phyloP scores from a whole-genome alignment of 2,888 invertebrate species.

The Eristalis tenax region DNA sequence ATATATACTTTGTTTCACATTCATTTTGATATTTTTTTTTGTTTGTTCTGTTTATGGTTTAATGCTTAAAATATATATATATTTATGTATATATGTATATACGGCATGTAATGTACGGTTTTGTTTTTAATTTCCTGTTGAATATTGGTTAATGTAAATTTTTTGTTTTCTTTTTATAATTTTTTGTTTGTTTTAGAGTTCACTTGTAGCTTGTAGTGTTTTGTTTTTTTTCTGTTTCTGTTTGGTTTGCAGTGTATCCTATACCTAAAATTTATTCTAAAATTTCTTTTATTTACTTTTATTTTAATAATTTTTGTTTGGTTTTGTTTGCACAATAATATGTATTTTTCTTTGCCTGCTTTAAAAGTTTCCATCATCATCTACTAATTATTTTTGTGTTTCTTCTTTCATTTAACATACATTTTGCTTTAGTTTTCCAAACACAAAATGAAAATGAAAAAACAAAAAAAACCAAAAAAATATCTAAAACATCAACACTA shows the following conservation, averaged over 20 bases:
- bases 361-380: conserved; percentile 32
- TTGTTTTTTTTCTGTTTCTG: conserved; percentile 10
- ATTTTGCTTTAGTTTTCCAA: conserved; percentile 6
- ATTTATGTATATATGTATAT: conserved; percentile 27
- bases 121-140: conserved; percentile 31
- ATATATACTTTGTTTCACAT: conserved; percentile 52
- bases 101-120: conserved; percentile 46
- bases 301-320: conserved; percentile 15
- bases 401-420: conserved; percentile 1
- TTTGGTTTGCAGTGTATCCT: conserved; percentile 1
- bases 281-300: conserved; percentile 25
- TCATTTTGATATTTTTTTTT: conserved; percentile 49
- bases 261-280: conserved; percentile 49
- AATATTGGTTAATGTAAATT: conserved; percentile 50
- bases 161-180: conserved; percentile 11
- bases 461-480: background rate
- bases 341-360: conserved; percentile 54
- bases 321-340: conserved; percentile 50
- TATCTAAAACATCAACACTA: conserved; percentile 39
- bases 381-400: background rate
- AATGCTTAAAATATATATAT: conserved; percentile 56
- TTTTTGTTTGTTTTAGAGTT: conserved; percentile 15
- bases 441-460: conserved; percentile 27
- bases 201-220: conserved; percentile 60
- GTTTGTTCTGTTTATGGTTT: conserved; percentile 21